Base-by-base conservation (phyloP, 1,140 invertebrate species). In the Eubasilissa regina region DNA sequence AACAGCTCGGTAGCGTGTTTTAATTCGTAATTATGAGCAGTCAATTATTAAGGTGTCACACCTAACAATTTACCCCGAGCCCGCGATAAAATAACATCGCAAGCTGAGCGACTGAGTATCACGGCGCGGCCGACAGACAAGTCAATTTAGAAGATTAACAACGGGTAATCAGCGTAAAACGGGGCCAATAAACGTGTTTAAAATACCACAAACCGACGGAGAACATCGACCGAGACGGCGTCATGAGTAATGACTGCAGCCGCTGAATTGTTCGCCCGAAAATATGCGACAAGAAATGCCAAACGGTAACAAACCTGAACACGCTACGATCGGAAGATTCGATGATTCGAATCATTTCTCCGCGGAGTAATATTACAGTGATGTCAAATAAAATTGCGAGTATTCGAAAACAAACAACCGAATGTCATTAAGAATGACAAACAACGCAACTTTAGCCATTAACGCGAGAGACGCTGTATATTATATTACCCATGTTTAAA, bases 71-170 rank as follows among this genome's bases (percentile, higher is more conserved):
- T 77, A 70, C 73, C 79, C 51, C 60, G 53, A 64, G 73, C 60
- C 72, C 44, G 62, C 74, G 66, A 70, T 75, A 80, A 77, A 80
- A 81, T 66, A 78, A 77, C 45, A 77, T 77, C 45, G 60, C 62
- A 60, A 75, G 47, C 15, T 13, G 53, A 17, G 72, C 53, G 15
- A 8, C 43, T 43, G 58, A 53, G 58, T 10, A 73, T 60, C 55
- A 58, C 75, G 73, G 56, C 79, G 47, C 51, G 70, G 70, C 56
- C 45, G 77, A 76, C 81, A 77, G 81, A 82, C 81, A 75, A 82
- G 81, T 82, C 81, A 82, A 82, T 82, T 82, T 80, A 77, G 78
- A 77, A 82, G 81, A 82, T 82, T 82, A 82, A 82, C 81, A 80
- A 77, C 68, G 68, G 78, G 78, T 82, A 80, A 82, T 82, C 78